Conservation (phyloP, 2,888 invertebrate genomes). For the Scrobipalpa atriplicella region DNA sequence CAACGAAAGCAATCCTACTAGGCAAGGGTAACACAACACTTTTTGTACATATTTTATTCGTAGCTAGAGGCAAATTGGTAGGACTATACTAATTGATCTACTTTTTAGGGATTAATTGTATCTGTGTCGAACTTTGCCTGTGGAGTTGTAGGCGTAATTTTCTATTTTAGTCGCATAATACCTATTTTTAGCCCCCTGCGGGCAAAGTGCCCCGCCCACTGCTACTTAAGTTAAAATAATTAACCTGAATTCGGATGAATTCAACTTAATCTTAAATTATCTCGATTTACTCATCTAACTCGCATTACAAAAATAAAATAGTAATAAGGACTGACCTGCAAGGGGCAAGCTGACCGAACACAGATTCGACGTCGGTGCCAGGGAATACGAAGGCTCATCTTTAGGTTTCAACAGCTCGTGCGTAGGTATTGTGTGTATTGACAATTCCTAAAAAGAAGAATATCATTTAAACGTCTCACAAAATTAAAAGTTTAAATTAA, state of each 20-base stretch:
- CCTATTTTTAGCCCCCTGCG: too few species aligned
- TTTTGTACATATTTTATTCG: background rate
- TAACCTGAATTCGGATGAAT: too few species aligned
- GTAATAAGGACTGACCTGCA: constrained; percentile 55
- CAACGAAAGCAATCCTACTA: background rate
- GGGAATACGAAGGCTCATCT: constrained; percentile 70
- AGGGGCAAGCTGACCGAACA: constrained; percentile 66
- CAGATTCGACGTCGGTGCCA: constrained; percentile 59
- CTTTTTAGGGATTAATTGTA: background rate
- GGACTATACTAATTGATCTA: background rate
- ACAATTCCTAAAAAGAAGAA: constrained; percentile 62
- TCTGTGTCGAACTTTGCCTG: too few species aligned
- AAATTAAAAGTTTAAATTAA: too few species aligned
- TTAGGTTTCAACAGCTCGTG: constrained; percentile 73
- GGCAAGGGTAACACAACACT: background rate
- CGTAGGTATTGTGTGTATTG: constrained; percentile 72
- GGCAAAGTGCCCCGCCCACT: too few species aligned
- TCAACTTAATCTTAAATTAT: too few species aligned
- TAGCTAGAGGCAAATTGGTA: background rate
- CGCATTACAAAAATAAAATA: background rate
- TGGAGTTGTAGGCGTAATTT: too few species aligned
- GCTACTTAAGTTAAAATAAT: too few species aligned
- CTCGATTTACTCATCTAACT: background rate
- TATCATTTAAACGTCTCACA: background rate
- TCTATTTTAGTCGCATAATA: too few species aligned